Evolutionary conservation across 2,888 invertebrate species (phyloP).

Genomic region (Cataglyphis cursor): DNA sequence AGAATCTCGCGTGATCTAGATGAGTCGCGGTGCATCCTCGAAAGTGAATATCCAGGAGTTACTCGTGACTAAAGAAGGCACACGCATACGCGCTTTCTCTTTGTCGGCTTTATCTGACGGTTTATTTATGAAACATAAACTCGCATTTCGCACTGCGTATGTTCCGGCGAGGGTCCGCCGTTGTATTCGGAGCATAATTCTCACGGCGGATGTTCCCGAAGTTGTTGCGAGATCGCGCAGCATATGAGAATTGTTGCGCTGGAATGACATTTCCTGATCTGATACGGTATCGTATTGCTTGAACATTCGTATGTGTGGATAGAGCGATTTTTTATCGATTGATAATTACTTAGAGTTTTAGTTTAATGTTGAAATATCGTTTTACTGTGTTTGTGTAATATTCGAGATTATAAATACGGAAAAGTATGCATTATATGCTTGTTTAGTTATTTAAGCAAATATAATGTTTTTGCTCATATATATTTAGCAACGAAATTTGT

Average conservation of each 20-base stretch:
- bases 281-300: slow-evolving; percentile 32
- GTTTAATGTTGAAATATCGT: neutral
- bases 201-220: slow-evolving; percentile 33
- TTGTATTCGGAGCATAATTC: slow-evolving; percentile 43
- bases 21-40: slow-evolving; percentile 39
- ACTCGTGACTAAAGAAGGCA: slow-evolving; percentile 40
- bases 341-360: neutral
- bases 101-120: slow-evolving; percentile 50
- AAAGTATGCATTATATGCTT: slow-evolving; percentile 17
- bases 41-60: slow-evolving; percentile 53
- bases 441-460: neutral
- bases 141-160: slow-evolving; percentile 35
- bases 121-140: slow-evolving; percentile 55
- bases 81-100: neutral
- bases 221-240: slow-evolving; percentile 32
- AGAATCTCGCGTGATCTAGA: slow-evolving; percentile 56
- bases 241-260: slow-evolving; percentile 30
- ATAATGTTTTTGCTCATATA: neutral
- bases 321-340: slow-evolving; percentile 19
- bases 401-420: neutral
- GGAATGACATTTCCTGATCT: slow-evolving; percentile 30
- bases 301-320: slow-evolving; percentile 3
- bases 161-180: neutral
- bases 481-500: neutral
- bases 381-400: neutral